Evolutionary conservation across 2,888 invertebrate species (phyloP), one percentile per base, ranked within the genome.

Genomic region (Seira musarum): DNA sequence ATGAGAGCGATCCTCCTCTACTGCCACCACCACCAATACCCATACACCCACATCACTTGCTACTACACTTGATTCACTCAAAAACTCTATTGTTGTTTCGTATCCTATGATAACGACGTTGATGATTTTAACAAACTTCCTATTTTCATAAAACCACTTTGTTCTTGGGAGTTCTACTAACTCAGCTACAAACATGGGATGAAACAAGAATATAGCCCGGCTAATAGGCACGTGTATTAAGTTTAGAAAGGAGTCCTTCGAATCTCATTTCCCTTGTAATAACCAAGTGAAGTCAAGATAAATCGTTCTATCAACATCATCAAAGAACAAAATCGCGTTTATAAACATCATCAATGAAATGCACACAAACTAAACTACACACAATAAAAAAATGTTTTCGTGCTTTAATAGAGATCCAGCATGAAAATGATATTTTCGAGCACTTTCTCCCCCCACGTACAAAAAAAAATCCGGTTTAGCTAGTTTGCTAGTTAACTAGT

Each of bases 301-400:
- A 49, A 49, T 49, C 49, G 13, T 49, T 49, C 49, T 49, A 49
- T 49, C 49, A 49, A 49, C 49, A 49, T 49, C 49, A 49, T 49
- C 49, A 49, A 49, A 49, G 17, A 49, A n/a, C 49, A 49, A n/a
- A n/a, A 49, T 49, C 49, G 49, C 49, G 49, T 49, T 49, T 49
- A 49, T 49, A 49, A 49, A 49, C 49, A 49, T 49, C 49, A 49
- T 49, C 49, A 49, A 49, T 49, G 13, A n/a, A 49, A n/a, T 49
- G 3, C 15, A 49, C 15, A 15, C 49, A n/a, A 2, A 49, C 6
- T 2, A 8, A 49, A 15, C 3, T 13, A n/a, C 15, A n/a, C 49
- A 49, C 3, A 49, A 30, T 30, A 2, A 30, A 30, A 30, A 30
- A 30, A 30, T 30, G 30, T 30, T 30, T 30, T 30, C 49, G 13